Conservation (phyloP, 2,113 vertebrate species). For the Pipa parva region DNA sequence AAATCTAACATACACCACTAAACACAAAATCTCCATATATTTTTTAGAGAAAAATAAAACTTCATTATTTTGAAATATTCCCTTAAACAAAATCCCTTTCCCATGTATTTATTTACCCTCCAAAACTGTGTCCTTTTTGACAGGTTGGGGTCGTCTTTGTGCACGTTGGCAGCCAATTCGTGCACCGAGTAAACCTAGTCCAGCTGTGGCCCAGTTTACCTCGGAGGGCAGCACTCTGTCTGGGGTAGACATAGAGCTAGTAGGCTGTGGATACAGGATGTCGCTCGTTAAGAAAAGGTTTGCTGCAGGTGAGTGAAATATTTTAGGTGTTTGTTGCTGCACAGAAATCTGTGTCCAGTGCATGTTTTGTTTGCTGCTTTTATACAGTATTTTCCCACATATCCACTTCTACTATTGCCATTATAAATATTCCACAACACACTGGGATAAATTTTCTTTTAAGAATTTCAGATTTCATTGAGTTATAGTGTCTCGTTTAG, state of each 20-base stretch:
- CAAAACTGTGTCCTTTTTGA: neutral
- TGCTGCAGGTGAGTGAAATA: slow-evolving; percentile 74
- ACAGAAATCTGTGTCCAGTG: too few species aligned
- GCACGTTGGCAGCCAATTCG: slow-evolving; percentile 87
- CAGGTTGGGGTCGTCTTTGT: slow-evolving; percentile 72
- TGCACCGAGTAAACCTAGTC: slow-evolving; percentile 73
- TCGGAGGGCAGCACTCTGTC: slow-evolving; percentile 85
- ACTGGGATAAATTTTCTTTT: too few species aligned
- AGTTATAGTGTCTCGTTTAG: too few species aligned
- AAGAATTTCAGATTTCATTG: too few species aligned
- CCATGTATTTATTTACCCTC: neutral
- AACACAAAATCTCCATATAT: too few species aligned
- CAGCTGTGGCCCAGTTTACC: slow-evolving; percentile 86
- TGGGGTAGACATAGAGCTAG: slow-evolving; percentile 80
- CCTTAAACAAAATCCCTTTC: neutral
- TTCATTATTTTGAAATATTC: neutral
- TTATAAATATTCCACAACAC: too few species aligned
- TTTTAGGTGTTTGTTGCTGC: too few species aligned
- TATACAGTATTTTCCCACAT: too few species aligned
- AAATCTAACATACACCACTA: too few species aligned
- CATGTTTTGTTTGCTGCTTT: too few species aligned
- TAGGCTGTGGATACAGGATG: slow-evolving; percentile 85
- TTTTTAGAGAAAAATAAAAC: too few species aligned
- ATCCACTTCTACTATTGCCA: too few species aligned
- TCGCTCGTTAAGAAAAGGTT: slow-evolving; percentile 92